A percentile compares a stretch with the other conserved stretches of the same genome.
Evolutionary conservation across 2,888 invertebrate species (phyloP).

Genomic region (Neoascia interrupta): DNA sequence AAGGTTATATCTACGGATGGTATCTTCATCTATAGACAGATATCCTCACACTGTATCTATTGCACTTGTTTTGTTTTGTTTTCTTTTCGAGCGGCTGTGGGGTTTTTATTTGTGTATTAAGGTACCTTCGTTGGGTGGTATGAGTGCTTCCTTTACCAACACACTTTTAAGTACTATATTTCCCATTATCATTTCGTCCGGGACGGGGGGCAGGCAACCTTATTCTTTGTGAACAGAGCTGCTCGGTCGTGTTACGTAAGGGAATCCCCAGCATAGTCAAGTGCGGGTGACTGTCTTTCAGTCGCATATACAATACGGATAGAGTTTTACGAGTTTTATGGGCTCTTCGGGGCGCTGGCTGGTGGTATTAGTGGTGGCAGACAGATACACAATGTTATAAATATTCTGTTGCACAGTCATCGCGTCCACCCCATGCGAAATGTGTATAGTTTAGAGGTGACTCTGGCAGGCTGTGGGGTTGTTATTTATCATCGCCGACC

Average conservation of each 20-base stretch:
- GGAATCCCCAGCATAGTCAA: conserved; percentile 65
- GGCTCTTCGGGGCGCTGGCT: background rate
- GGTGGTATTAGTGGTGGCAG: conserved; percentile 20
- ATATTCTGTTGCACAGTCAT: conserved; percentile 61
- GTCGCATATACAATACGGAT: conserved; percentile 8
- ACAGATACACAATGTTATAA: conserved; percentile 36
- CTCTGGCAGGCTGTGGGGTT: conserved; percentile 26
- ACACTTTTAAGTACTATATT: conserved; percentile 31
- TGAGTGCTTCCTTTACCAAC: no score
- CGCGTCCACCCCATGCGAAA: conserved; percentile 5
- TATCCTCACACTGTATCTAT: conserved; percentile 30
- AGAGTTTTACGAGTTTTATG: background rate
- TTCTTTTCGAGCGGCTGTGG: conserved; percentile 29
- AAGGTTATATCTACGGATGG: conserved; percentile 47
- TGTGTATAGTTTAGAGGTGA: conserved; percentile 12
- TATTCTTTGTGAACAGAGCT: conserved; percentile 21
- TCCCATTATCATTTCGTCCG: background rate
- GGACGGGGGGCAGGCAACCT: background rate
- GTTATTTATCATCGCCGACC: conserved; percentile 55
- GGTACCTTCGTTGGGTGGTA: conserved; percentile 12
- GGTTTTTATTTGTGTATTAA: conserved; percentile 37
- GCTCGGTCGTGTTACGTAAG: conserved; percentile 62
- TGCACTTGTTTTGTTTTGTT: conserved; percentile 60
- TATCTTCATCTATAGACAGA: conserved; percentile 1
- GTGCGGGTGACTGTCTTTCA: conserved; percentile 57